A percentile compares a stretch with the other conserved stretches of the same genome.
Evolutionary conservation across 2,113 vertebrate species (phyloP).

Genomic region (Zosterops hypoxanthus): DNA sequence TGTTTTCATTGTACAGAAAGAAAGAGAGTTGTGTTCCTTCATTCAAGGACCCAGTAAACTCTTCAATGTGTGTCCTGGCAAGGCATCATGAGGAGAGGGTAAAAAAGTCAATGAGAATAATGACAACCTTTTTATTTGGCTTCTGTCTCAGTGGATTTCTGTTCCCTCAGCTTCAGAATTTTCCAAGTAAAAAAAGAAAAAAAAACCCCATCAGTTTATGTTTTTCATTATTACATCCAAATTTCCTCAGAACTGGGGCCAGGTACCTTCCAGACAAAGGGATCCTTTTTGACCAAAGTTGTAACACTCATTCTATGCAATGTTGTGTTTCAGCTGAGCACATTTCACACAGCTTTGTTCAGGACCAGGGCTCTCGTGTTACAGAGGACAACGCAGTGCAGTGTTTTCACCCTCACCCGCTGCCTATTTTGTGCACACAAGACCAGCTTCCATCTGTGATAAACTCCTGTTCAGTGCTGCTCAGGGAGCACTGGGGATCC

Average conservation of each 20-base stretch:
- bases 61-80: background rate
- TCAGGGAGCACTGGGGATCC: background rate
- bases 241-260: background rate
- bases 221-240: background rate
- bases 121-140: background rate
- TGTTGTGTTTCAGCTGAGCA: background rate
- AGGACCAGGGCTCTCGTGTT: background rate
- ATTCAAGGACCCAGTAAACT: background rate
- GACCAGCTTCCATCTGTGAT: background rate
- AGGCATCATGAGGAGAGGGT: background rate
- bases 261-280: background rate
- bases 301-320: background rate
- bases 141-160: background rate
- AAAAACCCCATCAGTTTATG: background rate
- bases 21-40: background rate
- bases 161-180: background rate
- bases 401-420: background rate
- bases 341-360: background rate
- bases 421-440: fast-evolving
- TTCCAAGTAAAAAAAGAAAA: background rate
- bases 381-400: background rate
- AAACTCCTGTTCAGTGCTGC: background rate
- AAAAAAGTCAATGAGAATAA: conserved; percentile 13
- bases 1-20: background rate
- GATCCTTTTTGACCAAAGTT: background rate